Evolutionary conservation across 2,797 vertebrate species (phyloP).

Genomic region (Crotalus adamanteus): DNA sequence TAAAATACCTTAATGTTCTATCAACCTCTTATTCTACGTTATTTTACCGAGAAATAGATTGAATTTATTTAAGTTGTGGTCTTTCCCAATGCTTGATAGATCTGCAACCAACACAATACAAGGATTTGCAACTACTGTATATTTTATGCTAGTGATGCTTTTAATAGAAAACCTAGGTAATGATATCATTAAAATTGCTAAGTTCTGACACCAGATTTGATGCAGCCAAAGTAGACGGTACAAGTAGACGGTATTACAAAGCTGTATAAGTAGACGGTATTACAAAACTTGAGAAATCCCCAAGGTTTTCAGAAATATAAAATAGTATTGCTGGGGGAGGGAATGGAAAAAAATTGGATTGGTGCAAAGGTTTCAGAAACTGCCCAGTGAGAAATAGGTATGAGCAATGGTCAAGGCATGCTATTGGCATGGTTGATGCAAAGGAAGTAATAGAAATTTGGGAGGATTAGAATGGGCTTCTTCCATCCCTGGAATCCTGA

Average conservation of each 20-base stretch:
- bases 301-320: neutral
- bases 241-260: neutral
- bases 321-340: neutral
- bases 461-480: neutral
- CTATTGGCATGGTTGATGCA: neutral
- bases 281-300: neutral
- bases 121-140: slow-evolving; percentile 8
- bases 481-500: neutral
- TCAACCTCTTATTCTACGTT: neutral
- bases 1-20: neutral
- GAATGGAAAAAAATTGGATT: neutral
- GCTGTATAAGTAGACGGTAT: neutral
- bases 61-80: slow-evolving; percentile 17
- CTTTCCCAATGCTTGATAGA: slow-evolving; percentile 13
- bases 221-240: neutral
- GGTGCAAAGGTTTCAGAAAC: neutral
- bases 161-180: slow-evolving; percentile 3
- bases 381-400: neutral
- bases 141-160: slow-evolving; percentile 1
- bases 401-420: neutral
- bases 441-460: neutral
- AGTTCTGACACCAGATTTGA: neutral
- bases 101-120: neutral
- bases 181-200: neutral
- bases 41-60: slow-evolving; percentile 1